A percentile compares a stretch with the other conserved stretches of the same genome.
phyloP scores from a whole-genome alignment of 2,113 vertebrate species.

The Prionailurus viverrinus region DNA sequence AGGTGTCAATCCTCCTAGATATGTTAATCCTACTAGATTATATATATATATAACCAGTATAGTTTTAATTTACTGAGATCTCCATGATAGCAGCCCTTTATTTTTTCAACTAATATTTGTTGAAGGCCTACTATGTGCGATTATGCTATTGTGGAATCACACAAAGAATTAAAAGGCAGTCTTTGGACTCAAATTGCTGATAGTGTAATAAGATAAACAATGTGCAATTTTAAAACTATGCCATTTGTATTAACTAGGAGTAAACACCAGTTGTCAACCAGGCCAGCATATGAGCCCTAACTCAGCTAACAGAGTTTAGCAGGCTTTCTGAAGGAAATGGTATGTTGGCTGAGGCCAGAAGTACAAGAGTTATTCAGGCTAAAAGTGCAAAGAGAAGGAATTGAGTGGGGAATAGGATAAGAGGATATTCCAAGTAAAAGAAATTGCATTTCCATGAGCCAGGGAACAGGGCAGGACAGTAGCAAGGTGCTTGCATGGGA shows the following conservation, averaged over 20 bases:
- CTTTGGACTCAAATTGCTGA: background rate
- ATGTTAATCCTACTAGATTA: background rate
- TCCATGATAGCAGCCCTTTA: background rate
- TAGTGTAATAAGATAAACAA: background rate
- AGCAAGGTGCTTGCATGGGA: background rate
- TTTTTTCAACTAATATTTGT: conserved; percentile 21
- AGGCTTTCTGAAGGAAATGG: background rate
- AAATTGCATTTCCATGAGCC: background rate
- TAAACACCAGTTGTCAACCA: background rate
- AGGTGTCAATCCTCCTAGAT: background rate
- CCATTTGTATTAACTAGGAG: background rate
- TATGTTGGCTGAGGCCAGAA: background rate
- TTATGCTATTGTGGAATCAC: background rate
- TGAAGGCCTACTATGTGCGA: background rate
- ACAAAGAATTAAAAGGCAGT: background rate
- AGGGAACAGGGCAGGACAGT: background rate
- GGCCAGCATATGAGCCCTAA: background rate
- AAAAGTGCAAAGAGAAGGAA: background rate
- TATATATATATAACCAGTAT: background rate
- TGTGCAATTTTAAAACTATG: background rate
- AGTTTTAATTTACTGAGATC: background rate
- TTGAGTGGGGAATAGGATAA: background rate
- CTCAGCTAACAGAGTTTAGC: background rate
- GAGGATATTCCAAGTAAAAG: background rate
- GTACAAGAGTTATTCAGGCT: background rate